A percentile compares a stretch with the other conserved stretches of the same genome.
Evolutionary conservation across 35 echinoderm and acorn worm species (phyloP).

Genomic region (Apostichopus japonicus): DNA sequence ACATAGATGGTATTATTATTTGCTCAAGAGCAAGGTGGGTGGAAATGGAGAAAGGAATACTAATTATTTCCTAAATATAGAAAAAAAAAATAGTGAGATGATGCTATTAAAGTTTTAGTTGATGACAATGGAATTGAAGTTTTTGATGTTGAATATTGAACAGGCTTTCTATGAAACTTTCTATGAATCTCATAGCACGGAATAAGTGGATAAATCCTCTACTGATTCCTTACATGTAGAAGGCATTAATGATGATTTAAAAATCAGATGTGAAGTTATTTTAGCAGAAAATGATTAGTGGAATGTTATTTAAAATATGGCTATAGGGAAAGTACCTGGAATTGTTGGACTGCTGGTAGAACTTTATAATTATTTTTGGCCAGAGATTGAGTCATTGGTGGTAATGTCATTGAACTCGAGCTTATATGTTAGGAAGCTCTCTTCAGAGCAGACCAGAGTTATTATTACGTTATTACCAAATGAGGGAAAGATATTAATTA

Average conservation of each 20-base stretch:
- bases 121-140: not conserved
- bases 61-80: constrained; percentile 17
- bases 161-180: not conserved
- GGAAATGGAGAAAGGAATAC: constrained; percentile 12
- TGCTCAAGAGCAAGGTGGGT: constrained; percentile 21
- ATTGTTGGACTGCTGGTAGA: not conserved
- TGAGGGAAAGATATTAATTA: not conserved
- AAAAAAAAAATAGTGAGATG: constrained; percentile 56
- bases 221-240: constrained; percentile 6
- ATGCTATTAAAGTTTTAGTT: constrained; percentile 29
- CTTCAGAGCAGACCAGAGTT: constrained; percentile 3
- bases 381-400: not conserved
- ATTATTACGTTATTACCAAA: constrained; percentile 45
- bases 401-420: constrained; percentile 29
- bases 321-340: not conserved
- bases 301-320: not conserved
- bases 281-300: not conserved
- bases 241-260: constrained; percentile 40
- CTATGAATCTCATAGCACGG: not conserved
- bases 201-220: not conserved
- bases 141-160: not conserved
- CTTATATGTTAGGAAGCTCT: constrained; percentile 25
- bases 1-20: constrained; percentile 37
- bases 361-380: not conserved
- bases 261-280: constrained; percentile 7